These are phyloP conservation scores for Ptychoptera contaminata DNA, from an alignment of 2,888 invertebrate species.

Conservation along the genomic window DNA sequence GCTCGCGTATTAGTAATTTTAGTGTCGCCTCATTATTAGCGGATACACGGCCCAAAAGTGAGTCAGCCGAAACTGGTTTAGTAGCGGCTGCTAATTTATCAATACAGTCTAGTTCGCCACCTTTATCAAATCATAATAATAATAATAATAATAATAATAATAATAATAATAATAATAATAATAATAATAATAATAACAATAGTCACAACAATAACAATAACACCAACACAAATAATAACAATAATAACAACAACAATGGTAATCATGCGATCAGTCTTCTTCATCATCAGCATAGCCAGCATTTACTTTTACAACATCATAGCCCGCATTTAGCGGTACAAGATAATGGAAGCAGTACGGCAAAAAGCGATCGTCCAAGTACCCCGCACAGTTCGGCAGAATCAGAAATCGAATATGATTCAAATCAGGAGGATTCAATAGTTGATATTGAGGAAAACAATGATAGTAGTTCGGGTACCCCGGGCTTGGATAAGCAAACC, in stretches of 20 bases:
- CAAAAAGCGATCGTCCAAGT: conserved; percentile 29
- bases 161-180: conserved; percentile 1
- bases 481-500: conserved; percentile 27
- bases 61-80: background rate
- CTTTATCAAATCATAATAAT: background rate
- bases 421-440: conserved; percentile 40
- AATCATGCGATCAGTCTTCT: conserved; percentile 5
- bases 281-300: conserved; percentile 5
- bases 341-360: conserved; percentile 18
- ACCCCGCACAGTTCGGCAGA: conserved; percentile 30
- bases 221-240: conserved; percentile 3
- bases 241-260: conserved; percentile 1
- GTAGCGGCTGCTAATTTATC: conserved; percentile 3
- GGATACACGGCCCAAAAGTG: conserved; percentile 52
- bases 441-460: conserved; percentile 69
- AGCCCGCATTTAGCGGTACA: conserved; percentile 12
- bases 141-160: conserved; percentile 5
- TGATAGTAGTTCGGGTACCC: conserved; percentile 31
- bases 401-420: conserved; percentile 31
- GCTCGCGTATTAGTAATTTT: conserved; percentile 56
- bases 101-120: conserved; percentile 5
- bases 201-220: conserved; percentile 1
- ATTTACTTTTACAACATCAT: background rate
- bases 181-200: conserved; percentile 7
- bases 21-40: conserved; percentile 78